Evolutionary conservation across 2,888 invertebrate species (phyloP).

Genomic region (Beris morrisii): DNA sequence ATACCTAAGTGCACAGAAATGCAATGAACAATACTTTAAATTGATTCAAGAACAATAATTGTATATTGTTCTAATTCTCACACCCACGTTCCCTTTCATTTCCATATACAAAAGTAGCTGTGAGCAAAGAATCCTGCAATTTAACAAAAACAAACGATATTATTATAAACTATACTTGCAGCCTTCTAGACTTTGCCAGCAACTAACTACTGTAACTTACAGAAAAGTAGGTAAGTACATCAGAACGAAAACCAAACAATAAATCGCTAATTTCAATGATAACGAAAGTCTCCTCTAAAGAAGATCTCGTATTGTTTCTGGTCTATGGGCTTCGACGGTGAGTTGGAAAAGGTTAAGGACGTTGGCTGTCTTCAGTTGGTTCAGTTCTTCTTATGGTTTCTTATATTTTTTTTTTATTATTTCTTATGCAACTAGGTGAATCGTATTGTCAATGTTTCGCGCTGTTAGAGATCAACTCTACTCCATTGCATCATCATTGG

Average conservation of each 20-base stretch:
- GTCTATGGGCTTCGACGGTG: conserved; percentile 30
- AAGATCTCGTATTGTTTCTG: conserved; percentile 31
- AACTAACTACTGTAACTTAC: too few relatives aligned
- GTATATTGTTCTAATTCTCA: conserved; percentile 30
- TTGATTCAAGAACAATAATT: conserved; percentile 21
- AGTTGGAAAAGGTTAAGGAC: conserved; percentile 32
- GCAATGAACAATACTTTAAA: conserved; percentile 16
- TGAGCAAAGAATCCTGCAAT: too few relatives aligned
- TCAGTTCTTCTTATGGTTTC: neutral
- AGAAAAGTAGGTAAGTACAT: too few relatives aligned
- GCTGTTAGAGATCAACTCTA: conserved; percentile 31
- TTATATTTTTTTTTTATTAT: conserved; percentile 25
- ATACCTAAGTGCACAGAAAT: too few relatives aligned
- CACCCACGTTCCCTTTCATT: conserved; percentile 28
- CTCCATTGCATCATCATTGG: conserved; percentile 3
- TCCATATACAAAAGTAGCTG: too few relatives aligned
- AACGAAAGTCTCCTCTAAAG: conserved; percentile 27
- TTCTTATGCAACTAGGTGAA: conserved; percentile 30
- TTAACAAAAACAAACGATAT: too few relatives aligned
- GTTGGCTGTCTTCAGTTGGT: conserved; percentile 17
- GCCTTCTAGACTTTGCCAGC: too few relatives aligned
- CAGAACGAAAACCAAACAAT: too few relatives aligned
- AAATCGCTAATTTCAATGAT: conserved; percentile 26
- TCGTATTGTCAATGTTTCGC: conserved; percentile 33
- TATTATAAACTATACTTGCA: too few relatives aligned